phyloP scores from a whole-genome alignment of 2,888 invertebrate species.

The Erebia aethiops region DNA sequence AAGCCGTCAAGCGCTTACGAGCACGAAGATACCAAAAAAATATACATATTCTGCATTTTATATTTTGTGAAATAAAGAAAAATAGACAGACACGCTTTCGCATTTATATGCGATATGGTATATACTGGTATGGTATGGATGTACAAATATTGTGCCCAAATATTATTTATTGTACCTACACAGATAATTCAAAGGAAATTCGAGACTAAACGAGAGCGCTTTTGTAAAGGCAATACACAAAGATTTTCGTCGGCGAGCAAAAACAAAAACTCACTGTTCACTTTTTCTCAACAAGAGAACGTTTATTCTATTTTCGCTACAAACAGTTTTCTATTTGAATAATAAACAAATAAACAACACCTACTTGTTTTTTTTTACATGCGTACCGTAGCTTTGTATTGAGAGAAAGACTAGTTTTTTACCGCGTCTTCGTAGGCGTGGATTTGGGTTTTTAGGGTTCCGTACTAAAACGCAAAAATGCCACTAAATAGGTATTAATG shows the following conservation, averaged over 20 bases:
- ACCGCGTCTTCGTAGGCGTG: too few relatives aligned
- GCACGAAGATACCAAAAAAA: too few relatives aligned
- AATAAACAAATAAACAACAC: constrained; percentile 1
- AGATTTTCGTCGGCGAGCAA: not conserved
- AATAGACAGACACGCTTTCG: too few relatives aligned
- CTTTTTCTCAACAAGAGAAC: not conserved
- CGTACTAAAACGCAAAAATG: too few relatives aligned
- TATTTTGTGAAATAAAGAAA: too few relatives aligned
- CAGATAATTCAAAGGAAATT: constrained; percentile 1
- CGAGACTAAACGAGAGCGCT: not conserved
- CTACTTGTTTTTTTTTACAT: not conserved
- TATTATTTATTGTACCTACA: not conserved
- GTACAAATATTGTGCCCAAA: not conserved
- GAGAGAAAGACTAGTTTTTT: too few relatives aligned
- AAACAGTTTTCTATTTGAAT: constrained; percentile 1
- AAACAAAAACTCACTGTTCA: not conserved
- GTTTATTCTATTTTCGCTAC: not conserved
- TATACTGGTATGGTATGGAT: too few relatives aligned
- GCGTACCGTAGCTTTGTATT: not conserved
- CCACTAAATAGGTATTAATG: too few relatives aligned
- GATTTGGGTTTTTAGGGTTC: too few relatives aligned
- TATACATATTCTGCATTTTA: too few relatives aligned
- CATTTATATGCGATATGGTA: too few relatives aligned
- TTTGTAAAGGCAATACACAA: constrained; percentile 2
- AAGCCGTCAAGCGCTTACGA: too few relatives aligned